These are phyloP conservation scores for Caenorhabditis tropicalis DNA, from an alignment of 1,140 invertebrate genomes.

Conservation along the genomic window DNA sequence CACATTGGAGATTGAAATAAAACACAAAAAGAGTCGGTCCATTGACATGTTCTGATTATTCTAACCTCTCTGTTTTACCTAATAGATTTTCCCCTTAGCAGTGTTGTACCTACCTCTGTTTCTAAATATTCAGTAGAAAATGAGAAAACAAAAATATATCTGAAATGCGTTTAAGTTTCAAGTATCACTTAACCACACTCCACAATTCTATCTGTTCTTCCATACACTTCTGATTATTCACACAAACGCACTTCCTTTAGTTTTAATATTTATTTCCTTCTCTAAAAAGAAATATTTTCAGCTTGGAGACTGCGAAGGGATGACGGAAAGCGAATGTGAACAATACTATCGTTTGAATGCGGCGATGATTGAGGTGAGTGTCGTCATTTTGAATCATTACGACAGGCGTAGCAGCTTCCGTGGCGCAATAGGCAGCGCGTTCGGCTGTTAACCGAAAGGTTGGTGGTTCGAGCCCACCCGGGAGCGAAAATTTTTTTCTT, in stretches of 20 bases:
- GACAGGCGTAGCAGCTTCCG: background rate
- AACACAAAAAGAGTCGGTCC: slow-evolving; percentile 8
- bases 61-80: background rate
- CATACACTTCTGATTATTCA: background rate
- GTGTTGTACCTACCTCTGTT: slow-evolving; percentile 19
- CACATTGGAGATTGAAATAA: background rate
- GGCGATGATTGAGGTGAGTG: slow-evolving; percentile 53
- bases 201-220: background rate
- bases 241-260: background rate
- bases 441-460: slow-evolving; percentile 62
- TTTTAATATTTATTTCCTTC: background rate
- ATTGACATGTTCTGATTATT: slow-evolving; percentile 19
- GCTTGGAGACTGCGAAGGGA: slow-evolving; percentile 55
- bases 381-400: background rate
- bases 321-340: slow-evolving; percentile 54
- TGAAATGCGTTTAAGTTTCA: too few species aligned
- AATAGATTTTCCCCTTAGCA: slow-evolving; percentile 7
- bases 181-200: background rate
- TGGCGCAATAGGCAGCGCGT: slow-evolving; percentile 50
- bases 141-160: too few species aligned
- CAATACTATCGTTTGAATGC: slow-evolving; percentile 52
- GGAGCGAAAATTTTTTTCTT: slow-evolving; percentile 46
- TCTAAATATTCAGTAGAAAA: background rate
- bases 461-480: slow-evolving; percentile 62
- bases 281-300: background rate